Evolutionary conservation across 2,888 invertebrate genomes (phyloP).

Genomic region (Tubiluchus corallicola): DNA sequence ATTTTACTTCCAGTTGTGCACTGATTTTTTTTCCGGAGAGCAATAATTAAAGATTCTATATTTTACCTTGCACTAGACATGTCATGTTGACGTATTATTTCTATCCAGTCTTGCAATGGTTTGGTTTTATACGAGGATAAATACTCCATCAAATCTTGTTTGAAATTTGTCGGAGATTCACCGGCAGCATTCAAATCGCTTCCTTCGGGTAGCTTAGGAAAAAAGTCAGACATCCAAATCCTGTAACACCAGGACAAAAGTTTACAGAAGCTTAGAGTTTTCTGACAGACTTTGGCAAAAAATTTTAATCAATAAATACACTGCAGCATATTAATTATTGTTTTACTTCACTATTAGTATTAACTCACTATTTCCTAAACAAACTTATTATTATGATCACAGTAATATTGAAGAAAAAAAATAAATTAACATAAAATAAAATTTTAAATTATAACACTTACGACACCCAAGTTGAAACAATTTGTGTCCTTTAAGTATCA

Average conservation of each 20-base stretch:
- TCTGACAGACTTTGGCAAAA: no score
- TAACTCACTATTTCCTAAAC: no score
- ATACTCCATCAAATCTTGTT: constrained; percentile 53
- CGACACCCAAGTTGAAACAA: no score
- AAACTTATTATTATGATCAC: no score
- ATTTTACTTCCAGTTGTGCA: constrained; percentile 2
- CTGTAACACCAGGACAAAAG: constrained; percentile 34
- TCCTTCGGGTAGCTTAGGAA: constrained; percentile 37
- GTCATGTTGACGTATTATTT: constrained; percentile 53
- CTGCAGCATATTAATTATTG: background rate
- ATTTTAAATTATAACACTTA: no score
- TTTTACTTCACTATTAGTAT: background rate
- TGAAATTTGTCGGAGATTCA: constrained; percentile 67
- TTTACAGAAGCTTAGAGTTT: no score
- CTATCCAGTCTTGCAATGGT: constrained; percentile 48
- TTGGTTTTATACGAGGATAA: constrained; percentile 45
- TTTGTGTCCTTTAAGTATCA: no score
- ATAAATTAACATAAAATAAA: no score
- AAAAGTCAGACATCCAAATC: constrained; percentile 68
- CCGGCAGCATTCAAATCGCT: no score
- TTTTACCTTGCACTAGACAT: constrained; percentile 58
- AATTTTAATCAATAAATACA: constrained; percentile 12
- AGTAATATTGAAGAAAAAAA: no score
- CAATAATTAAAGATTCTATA: constrained; percentile 6
- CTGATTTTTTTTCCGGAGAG: constrained; percentile 2